phyloP scores from a whole-genome alignment of 1,140 invertebrate genomes.

The Trigoniulus corallinus region DNA sequence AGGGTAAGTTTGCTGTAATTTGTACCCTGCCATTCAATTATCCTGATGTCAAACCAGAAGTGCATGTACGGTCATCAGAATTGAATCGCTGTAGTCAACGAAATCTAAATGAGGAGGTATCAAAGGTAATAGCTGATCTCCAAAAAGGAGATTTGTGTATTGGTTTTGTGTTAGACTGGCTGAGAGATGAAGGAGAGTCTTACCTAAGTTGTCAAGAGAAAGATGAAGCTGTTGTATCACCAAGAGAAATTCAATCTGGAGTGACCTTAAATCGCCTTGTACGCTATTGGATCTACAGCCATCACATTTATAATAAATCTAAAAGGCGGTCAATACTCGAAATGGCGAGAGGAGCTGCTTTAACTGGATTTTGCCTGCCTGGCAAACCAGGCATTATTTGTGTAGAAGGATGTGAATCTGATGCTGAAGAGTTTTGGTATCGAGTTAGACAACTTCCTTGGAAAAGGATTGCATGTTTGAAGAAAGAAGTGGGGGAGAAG shows the following conservation, averaged over 20 bases:
- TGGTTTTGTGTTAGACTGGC: conserved; percentile 47
- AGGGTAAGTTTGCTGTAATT: conserved; percentile 15
- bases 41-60: conserved; percentile 43
- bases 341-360: conserved; percentile 42
- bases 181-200: conserved; percentile 39
- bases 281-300: conserved; percentile 64
- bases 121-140: conserved; percentile 31
- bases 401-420: conserved; percentile 42
- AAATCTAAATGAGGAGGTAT: conserved; percentile 42
- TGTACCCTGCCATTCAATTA: conserved; percentile 40
- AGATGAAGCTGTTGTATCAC: too few relatives aligned
- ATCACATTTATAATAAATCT: conserved; percentile 76
- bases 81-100: conserved; percentile 43
- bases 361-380: conserved; percentile 64
- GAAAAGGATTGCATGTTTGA: conserved; percentile 34
- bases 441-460: conserved; percentile 36
- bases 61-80: conserved; percentile 45
- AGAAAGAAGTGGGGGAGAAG: conserved; percentile 27
- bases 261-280: conserved; percentile 14
- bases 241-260: conserved; percentile 1
- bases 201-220: too few relatives aligned
- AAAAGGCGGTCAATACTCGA: conserved; percentile 58
- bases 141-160: conserved; percentile 47
- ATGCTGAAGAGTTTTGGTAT: conserved; percentile 55
- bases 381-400: conserved; percentile 72